Conservation (phyloP, 2,113 vertebrate species). For the Calidris pygmaea region DNA sequence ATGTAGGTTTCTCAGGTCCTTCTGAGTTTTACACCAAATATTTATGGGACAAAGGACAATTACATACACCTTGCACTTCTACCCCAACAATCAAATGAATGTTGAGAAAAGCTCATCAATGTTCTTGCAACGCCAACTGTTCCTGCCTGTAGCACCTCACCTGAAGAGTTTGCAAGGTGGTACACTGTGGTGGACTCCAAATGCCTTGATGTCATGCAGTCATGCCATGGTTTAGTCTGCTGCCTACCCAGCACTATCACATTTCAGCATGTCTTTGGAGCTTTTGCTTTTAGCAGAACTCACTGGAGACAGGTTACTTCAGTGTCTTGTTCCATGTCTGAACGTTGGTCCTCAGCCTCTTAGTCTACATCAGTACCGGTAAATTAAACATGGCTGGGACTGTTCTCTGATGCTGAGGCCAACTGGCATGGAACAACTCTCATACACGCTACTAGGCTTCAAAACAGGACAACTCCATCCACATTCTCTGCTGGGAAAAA, state of each 20-base stretch:
- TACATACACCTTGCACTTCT: neutral
- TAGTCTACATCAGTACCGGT: neutral
- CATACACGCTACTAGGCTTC: neutral
- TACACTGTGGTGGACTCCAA: neutral
- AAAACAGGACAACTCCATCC: neutral
- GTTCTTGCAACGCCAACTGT: neutral
- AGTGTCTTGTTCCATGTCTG: neutral
- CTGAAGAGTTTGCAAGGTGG: neutral
- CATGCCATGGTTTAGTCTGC: neutral
- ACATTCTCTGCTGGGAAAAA: neutral
- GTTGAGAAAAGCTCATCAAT: neutral
- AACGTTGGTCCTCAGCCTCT: neutral
- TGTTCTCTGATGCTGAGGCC: neutral
- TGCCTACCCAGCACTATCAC: neutral
- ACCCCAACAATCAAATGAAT: neutral
- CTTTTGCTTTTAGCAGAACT: slow-evolving; percentile 9
- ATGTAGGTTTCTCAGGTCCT: neutral
- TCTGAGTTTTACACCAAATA: neutral
- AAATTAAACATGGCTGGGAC: slow-evolving; percentile 3
- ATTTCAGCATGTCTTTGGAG: neutral
- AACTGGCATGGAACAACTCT: neutral
- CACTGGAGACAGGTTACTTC: slow-evolving; percentile 6
- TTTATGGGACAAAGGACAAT: neutral
- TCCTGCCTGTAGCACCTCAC: neutral
- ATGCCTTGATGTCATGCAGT: neutral